Evolutionary conservation across 2,888 invertebrate species (phyloP).

Genomic region (Drepana falcataria): DNA sequence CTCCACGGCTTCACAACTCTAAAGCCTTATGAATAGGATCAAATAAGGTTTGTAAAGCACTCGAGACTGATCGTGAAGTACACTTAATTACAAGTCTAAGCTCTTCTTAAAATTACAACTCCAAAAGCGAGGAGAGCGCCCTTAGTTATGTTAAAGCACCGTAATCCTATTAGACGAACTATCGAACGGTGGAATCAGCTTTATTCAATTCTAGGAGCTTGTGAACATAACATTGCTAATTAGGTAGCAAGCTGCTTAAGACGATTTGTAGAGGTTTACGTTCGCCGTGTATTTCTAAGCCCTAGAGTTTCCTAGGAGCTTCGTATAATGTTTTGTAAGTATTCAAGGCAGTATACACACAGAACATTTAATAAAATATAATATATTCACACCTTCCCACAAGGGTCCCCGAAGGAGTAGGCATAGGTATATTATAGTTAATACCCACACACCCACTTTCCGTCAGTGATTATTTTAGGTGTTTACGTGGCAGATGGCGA

Average conservation of each 20-base stretch:
- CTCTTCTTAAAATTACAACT: not conserved
- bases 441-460: too few species aligned
- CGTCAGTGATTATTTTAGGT: too few species aligned
- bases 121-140: not conserved
- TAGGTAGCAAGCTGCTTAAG: not conserved
- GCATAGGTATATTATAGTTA: too few species aligned
- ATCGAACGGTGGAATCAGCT: slow-evolving; percentile 10
- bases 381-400: too few species aligned
- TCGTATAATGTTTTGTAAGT: too few species aligned
- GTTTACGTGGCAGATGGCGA: too few species aligned
- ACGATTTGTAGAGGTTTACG: not conserved
- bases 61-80: not conserved
- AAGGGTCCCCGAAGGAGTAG: too few species aligned
- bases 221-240: slow-evolving; percentile 9
- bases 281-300: not conserved
- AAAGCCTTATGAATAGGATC: too few species aligned
- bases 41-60: not conserved
- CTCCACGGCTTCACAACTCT: too few species aligned
- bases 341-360: too few species aligned
- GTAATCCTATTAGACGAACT: slow-evolving; percentile 11
- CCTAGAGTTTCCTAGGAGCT: not conserved
- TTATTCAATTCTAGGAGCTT: slow-evolving; percentile 2
- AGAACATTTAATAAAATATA: too few species aligned
- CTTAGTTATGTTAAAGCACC: slow-evolving; percentile 6
- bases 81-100: slow-evolving; percentile 2